Evolutionary conservation across 64 coral and sea anemone species (phyloP), one percentile per base, ranked within the genome.

Genomic region (Platygyra sinensis): DNA sequence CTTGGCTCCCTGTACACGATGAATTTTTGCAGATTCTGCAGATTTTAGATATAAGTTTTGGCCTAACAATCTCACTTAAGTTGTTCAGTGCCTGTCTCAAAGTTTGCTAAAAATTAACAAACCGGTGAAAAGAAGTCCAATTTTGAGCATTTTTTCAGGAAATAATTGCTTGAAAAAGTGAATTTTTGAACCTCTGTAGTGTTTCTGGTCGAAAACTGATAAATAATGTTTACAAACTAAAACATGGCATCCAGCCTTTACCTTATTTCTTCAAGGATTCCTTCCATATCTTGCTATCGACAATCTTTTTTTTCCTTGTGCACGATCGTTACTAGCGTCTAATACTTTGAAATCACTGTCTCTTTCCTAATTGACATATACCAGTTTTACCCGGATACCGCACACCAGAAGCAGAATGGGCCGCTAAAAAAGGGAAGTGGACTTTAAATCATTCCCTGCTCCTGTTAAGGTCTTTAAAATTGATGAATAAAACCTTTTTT

Each of bases 301-400:
- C 69, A 72, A 96, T 94, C 52, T 94, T 89, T 52, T n/a, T n/a
- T n/a, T n/a, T n/a, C n/a, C 91, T 91, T 13, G 73, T 51, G 20
- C 88, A 89, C 4, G 72, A 90, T 27, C 42, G 29, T 88, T 88
- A 59, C 60, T 62, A 27, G 75, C 52, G 30, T 94, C 86, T 8
- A 96, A 71, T 90, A 74, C 36, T 88, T 60, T n/a, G 82, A 96
- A 96, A 79, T 96, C 95, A 59, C 90, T 89, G 27, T 86, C 71
- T 88, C 83, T 90, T 17, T 75, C 95, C 78, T 96, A 96, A 38
- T 96, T 96, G 13, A 96, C 91, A 79, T 93, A 96, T 4, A 93
- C 42, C 49, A 96, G 62, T 60, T 63, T 78, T n/a, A 4, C 91
- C 91, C 76, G 89, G 80, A n/a, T 15, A 87, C 88, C 25, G n/a